Evolutionary conservation across 2,888 invertebrate species (phyloP).

Genomic region (Atrina japonica): DNA sequence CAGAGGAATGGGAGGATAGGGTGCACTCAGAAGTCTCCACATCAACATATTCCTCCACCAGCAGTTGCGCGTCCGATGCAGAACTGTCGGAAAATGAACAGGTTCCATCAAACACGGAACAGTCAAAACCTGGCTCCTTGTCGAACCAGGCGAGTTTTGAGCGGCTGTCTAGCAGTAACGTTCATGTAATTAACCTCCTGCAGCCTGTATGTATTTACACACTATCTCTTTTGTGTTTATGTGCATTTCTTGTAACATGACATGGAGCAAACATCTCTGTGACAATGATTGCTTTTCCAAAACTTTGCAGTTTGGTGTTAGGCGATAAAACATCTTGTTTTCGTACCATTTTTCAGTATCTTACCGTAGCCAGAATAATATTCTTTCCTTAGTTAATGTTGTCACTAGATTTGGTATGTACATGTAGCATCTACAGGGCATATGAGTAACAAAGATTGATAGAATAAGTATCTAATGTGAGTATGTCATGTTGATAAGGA

Average conservation of each 20-base stretch:
- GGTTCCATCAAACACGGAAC: not conserved
- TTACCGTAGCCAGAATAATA: too few relatives aligned
- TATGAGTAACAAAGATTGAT: too few relatives aligned
- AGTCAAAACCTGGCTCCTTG: not conserved
- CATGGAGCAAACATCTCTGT: too few relatives aligned
- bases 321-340: too few relatives aligned
- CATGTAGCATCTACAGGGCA: too few relatives aligned
- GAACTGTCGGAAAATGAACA: conserved; percentile 68
- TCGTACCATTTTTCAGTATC: too few relatives aligned
- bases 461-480: too few relatives aligned
- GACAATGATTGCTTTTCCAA: too few relatives aligned
- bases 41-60: conserved; percentile 67
- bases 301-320: too few relatives aligned
- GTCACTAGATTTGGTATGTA: too few relatives aligned
- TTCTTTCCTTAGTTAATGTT: too few relatives aligned
- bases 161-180: conserved; percentile 43
- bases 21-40: conserved; percentile 76
- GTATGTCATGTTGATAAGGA: too few relatives aligned
- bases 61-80: conserved; percentile 62
- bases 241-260: not conserved
- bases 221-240: conserved; percentile 12
- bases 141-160: conserved; percentile 6
- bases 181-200: conserved; percentile 71
- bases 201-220: conserved; percentile 65
- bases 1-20: conserved; percentile 78